Conservation (phyloP, 2,797 vertebrate genomes). For the Mormyrus proboscirostris region DNA sequence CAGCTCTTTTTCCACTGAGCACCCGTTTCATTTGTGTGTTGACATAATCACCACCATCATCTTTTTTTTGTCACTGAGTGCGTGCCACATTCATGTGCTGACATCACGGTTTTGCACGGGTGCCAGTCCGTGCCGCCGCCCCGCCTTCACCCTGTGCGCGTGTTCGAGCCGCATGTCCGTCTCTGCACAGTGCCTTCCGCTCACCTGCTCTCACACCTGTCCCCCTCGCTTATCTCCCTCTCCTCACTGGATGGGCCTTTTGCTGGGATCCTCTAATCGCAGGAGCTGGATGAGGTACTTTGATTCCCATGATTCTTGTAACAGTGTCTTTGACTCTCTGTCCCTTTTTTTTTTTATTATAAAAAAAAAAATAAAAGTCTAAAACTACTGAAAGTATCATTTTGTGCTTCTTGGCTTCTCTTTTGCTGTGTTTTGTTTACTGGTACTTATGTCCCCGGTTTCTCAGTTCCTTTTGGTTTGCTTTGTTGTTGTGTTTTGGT, state of each 20-base stretch:
- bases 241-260: conserved; percentile 67
- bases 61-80: background rate
- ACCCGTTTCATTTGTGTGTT: background rate
- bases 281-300: conserved; percentile 98
- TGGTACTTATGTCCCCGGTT: background rate
- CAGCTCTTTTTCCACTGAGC: background rate
- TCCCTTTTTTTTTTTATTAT: background rate
- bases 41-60: background rate
- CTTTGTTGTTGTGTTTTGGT: background rate
- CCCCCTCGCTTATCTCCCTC: conserved; percentile 49
- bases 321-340: background rate
- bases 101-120: background rate
- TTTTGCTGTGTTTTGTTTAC: background rate
- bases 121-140: background rate
- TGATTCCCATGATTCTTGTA: conserved; percentile 39
- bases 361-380: background rate
- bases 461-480: background rate
- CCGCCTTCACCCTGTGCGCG: conserved; percentile 4
- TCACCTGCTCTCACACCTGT: conserved; percentile 62
- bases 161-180: background rate
- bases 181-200: conserved; percentile 25
- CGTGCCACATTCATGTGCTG: background rate
- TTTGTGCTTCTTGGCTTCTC: background rate
- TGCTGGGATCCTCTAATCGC: conserved; percentile 71
- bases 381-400: background rate